These are phyloP conservation scores for Tigriopus japonicus DNA, from an alignment of 1,140 invertebrate genomes.

Conservation along the genomic window DNA sequence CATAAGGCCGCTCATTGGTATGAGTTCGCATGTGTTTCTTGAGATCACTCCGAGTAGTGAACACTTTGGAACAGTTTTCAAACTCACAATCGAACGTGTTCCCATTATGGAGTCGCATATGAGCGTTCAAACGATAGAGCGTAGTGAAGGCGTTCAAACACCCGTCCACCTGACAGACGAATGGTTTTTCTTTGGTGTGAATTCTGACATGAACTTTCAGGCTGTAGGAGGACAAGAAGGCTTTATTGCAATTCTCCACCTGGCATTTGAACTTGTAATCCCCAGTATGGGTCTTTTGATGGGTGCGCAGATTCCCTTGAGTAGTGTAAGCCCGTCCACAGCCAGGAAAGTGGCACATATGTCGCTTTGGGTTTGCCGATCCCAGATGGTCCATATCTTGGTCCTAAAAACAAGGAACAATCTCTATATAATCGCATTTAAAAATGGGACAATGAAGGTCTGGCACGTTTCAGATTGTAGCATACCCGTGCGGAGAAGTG, in stretches of 20 bases:
- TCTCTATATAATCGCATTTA: too few species aligned
- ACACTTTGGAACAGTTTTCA: constrained; percentile 59
- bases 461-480: too few species aligned
- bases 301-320: constrained; percentile 77
- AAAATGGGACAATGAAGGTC: too few species aligned
- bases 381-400: too few species aligned
- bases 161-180: constrained; percentile 26
- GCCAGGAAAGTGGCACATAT: constrained; percentile 25
- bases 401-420: too few species aligned
- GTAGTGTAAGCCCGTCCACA: constrained; percentile 80
- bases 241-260: constrained; percentile 53
- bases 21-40: constrained; percentile 88
- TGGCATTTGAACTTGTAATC: constrained; percentile 72
- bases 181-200: constrained; percentile 72
- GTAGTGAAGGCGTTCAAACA: constrained; percentile 90
- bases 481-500: too few species aligned
- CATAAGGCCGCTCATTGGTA: constrained; percentile 60
- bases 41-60: constrained; percentile 80
- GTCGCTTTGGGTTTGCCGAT: too few species aligned
- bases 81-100: constrained; percentile 70
- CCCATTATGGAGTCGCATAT: constrained; percentile 72
- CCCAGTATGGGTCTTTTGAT: constrained; percentile 89
- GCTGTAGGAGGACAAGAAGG: constrained; percentile 83
- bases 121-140: constrained; percentile 72
- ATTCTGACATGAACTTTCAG: constrained; percentile 84